Base-by-base conservation (phyloP, 2,797 vertebrate genomes). In the Antrozous pallidus region DNA sequence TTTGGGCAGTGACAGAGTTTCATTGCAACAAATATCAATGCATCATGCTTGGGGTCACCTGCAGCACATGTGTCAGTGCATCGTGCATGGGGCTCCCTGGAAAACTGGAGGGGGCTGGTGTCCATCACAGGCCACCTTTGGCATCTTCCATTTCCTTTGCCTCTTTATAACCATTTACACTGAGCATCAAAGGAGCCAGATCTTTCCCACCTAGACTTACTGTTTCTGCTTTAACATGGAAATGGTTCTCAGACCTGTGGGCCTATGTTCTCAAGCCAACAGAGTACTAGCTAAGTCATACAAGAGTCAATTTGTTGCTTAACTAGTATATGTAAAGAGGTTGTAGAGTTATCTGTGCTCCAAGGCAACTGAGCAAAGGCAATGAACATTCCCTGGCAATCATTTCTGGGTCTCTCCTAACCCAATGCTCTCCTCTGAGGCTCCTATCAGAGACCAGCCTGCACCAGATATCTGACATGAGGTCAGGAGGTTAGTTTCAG, bases 1-100 rank as follows among this genome's bases (percentile, higher is more conserved):
- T 54, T 93, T 69, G 95, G 87, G 95, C 36, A 28, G 78, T 95
- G 94, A 94, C 93, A 94, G 26, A 12, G 4, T 20, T 22, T 73
- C 71, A 40, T 31, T 38, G 88, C 69, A 91, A 38, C 54, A 85
- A 0, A 8, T 6, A 51, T 47, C 90, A 45, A 1, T 2, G 84
- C 0, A 1, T 87, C 69, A 24, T 78, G 63, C 36, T 2, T 26
- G 58, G 79, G 9, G 2, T 28, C 56, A 26, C 26, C 26, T 38
- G 87, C 65, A 91, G 33, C 63, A 83, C 0, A 8, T 6, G 51
- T 49, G 51, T 49, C 90, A 42, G 1, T 2, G 88, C 0, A 1
- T 85, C 65, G 12, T 73, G 63, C 47, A 2, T 20, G 54, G 81
- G 10, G 2, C 1, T 0, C 12, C 51, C 81, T 28, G 24, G 36